These are phyloP conservation scores for Caenorhabditis latens DNA, from an alignment of 1,140 invertebrate genomes.

Conservation along the genomic window DNA sequence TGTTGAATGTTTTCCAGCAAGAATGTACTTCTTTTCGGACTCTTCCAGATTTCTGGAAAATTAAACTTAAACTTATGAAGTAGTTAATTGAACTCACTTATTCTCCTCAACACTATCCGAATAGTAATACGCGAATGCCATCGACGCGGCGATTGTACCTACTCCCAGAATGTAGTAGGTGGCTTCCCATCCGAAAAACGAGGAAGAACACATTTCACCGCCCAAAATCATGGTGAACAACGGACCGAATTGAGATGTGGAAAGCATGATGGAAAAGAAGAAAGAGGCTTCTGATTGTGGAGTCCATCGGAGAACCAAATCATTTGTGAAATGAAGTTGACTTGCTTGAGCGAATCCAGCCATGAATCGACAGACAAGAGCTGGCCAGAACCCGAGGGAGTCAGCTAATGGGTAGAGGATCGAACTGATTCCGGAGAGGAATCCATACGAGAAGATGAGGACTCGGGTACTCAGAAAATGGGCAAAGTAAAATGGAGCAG, in stretches of 20 bases:
- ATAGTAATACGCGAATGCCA: conserved; percentile 39
- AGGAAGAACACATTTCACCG: conserved; percentile 62
- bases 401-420: conserved; percentile 54
- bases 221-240: conserved; percentile 57
- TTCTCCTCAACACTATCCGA: conserved; percentile 46
- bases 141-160: conserved; percentile 22
- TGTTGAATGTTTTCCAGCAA: conserved; percentile 27
- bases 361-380: conserved; percentile 50
- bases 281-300: conserved; percentile 46
- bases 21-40: conserved; percentile 48
- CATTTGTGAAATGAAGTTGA: conserved; percentile 58
- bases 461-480: conserved; percentile 13
- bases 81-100: conserved; percentile 8
- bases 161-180: conserved; percentile 59
- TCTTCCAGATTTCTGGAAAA: conserved; percentile 38
- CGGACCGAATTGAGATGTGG: conserved; percentile 57
- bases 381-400: conserved; percentile 56
- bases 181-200: conserved; percentile 57
- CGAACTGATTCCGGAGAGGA: conserved; percentile 30
- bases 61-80: background rate
- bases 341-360: conserved; percentile 51
- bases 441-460: conserved; percentile 36
- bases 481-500: conserved; percentile 42
- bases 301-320: conserved; percentile 50
- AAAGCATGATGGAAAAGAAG: conserved; percentile 55